Conservation (phyloP, 2,888 invertebrate genomes). For the Gortyna flavago region DNA sequence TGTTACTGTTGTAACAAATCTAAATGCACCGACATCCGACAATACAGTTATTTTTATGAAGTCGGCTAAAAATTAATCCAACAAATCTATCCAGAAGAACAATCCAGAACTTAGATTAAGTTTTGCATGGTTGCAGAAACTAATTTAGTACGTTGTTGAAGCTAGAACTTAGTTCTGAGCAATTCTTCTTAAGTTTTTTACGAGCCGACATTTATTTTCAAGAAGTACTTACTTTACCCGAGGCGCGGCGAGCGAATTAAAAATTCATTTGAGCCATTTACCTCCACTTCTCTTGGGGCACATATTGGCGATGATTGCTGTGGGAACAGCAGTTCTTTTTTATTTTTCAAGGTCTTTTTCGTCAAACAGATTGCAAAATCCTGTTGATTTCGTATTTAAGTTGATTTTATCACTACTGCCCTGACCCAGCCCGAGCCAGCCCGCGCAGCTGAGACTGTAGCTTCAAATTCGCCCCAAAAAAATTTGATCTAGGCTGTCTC, state of each 20-base stretch:
- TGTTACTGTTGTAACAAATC: no score
- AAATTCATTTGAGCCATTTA: constrained; percentile 73
- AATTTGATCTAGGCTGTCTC: no score
- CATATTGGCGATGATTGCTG: constrained; percentile 23
- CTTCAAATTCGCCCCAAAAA: no score
- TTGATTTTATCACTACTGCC: neutral
- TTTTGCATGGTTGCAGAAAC: constrained; percentile 19
- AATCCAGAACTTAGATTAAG: constrained; percentile 21
- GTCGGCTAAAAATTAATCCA: no score
- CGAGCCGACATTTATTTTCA: constrained; percentile 62
- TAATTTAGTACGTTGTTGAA: constrained; percentile 30
- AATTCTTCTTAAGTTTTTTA: constrained; percentile 64
- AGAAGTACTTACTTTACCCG: constrained; percentile 58
- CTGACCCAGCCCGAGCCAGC: no score
- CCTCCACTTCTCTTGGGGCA: constrained; percentile 39
- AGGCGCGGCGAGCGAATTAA: constrained; percentile 67
- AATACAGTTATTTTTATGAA: no score
- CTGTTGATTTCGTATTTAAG: neutral
- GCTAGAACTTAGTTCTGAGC: constrained; percentile 18
- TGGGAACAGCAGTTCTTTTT: neutral
- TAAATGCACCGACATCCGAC: no score
- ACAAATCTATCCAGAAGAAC: neutral
- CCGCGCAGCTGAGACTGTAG: no score
- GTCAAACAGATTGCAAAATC: neutral
- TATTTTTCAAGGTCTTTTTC: neutral